phyloP scores from a whole-genome alignment of 2,797 vertebrate genomes.

The Atherinosoma microstoma region DNA sequence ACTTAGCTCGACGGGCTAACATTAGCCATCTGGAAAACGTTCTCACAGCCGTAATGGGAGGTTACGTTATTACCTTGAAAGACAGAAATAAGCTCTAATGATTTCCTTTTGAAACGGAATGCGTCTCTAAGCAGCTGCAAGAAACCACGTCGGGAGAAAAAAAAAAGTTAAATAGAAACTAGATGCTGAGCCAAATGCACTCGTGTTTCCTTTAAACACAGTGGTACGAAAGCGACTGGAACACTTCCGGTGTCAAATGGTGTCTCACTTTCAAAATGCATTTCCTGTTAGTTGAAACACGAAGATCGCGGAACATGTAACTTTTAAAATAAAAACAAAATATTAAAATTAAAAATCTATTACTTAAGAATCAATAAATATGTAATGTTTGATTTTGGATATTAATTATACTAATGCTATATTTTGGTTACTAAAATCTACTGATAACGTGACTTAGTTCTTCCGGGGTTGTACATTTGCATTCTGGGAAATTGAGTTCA shows the following conservation, averaged over 20 bases:
- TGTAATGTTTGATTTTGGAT: not conserved
- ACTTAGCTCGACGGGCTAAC: slow-evolving; percentile 35
- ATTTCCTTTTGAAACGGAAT: not conserved
- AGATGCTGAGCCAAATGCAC: not conserved
- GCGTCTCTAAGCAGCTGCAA: too few species aligned
- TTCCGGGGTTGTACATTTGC: slow-evolving; percentile 21
- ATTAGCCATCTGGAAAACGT: not conserved
- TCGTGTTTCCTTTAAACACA: not conserved
- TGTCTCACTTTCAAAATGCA: slow-evolving; percentile 24
- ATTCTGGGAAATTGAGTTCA: slow-evolving; percentile 53
- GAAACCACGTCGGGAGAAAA: not conserved
- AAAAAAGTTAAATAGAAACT: not conserved
- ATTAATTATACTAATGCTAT: not conserved
- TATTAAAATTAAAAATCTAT: not conserved
- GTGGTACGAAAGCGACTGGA: not conserved
- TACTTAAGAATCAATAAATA: not conserved
- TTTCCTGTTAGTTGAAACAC: not conserved
- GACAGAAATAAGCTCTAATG: not conserved
- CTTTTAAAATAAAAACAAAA: not conserved
- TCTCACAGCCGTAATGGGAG: not conserved
- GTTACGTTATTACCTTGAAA: slow-evolving; percentile 45
- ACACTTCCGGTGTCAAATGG: slow-evolving; percentile 34
- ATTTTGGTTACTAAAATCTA: not conserved
- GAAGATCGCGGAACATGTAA: not conserved
- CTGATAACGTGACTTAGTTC: not conserved